Evolutionary conservation across 2,888 invertebrate species (phyloP).

Genomic region (Desoria tigrina): DNA sequence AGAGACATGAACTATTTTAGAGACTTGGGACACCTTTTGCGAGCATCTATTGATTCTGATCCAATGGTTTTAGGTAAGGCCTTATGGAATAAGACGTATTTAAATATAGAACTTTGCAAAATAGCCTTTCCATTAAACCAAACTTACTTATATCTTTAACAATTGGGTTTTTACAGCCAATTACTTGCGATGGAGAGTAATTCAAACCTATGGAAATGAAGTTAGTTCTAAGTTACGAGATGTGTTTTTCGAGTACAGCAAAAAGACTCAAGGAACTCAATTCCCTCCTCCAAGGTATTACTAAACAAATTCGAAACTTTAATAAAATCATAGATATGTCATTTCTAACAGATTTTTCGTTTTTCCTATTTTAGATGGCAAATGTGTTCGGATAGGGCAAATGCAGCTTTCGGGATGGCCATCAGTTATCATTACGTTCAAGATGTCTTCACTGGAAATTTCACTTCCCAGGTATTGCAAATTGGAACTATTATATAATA

Average conservation of each 20-base stretch:
- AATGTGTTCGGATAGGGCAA: constrained; percentile 49
- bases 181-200: constrained; percentile 48
- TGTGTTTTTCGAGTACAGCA: constrained; percentile 46
- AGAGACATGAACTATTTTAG: constrained; percentile 40
- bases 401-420: constrained; percentile 50
- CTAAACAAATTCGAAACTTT: constrained; percentile 1
- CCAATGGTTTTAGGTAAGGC: constrained; percentile 22
- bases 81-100: no score
- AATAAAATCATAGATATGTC: neutral
- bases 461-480: constrained; percentile 41
- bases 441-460: constrained; percentile 46
- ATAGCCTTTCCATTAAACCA: neutral
- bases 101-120: no score
- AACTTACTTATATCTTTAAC: neutral
- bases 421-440: constrained; percentile 51
- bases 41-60: constrained; percentile 5
- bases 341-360: neutral
- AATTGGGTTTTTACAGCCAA: constrained; percentile 44
- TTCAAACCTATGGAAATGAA: constrained; percentile 44
- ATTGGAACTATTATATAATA: no score
- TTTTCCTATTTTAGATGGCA: constrained; percentile 38
- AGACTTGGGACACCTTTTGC: constrained; percentile 33
- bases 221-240: constrained; percentile 41
- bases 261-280: constrained; percentile 42
- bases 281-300: constrained; percentile 39